These are phyloP conservation scores for Shinisaurus crocodilurus DNA, from an alignment of 2,113 vertebrate species.

Conservation along the genomic window DNA sequence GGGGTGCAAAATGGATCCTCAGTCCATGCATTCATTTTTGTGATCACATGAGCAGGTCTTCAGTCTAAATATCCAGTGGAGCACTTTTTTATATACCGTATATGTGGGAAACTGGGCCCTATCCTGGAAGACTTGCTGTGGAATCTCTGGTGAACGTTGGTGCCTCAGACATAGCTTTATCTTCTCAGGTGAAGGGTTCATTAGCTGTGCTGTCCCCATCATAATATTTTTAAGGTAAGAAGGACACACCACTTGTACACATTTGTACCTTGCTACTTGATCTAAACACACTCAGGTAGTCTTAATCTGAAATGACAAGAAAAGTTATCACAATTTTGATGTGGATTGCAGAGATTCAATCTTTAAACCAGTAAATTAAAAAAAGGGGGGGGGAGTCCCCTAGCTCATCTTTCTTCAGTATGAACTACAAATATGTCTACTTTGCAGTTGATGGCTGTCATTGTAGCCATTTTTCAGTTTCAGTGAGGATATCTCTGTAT, in stretches of 20 bases:
- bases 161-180: neutral
- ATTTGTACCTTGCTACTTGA: neutral
- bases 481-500: neutral
- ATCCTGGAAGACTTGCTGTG: neutral
- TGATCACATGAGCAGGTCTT: neutral
- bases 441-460: neutral
- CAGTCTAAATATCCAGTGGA: too few species aligned
- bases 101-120: neutral
- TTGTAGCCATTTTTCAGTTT: constrained; percentile 7
- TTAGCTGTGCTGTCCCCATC: neutral
- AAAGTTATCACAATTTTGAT: constrained; percentile 3
- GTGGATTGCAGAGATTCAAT: neutral
- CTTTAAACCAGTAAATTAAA: constrained; percentile 11
- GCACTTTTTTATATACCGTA: neutral
- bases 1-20: too few species aligned
- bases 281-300: too few species aligned
- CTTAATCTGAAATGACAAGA: constrained; percentile 16
- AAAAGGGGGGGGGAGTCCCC: neutral
- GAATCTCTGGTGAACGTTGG: neutral
- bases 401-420: neutral
- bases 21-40: neutral
- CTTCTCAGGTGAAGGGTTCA: neutral
- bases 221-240: neutral
- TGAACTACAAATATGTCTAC: neutral
- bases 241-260: neutral